Evolutionary conservation across 2,888 invertebrate species (phyloP).

Genomic region (Drosophila atroscutellata): DNA sequence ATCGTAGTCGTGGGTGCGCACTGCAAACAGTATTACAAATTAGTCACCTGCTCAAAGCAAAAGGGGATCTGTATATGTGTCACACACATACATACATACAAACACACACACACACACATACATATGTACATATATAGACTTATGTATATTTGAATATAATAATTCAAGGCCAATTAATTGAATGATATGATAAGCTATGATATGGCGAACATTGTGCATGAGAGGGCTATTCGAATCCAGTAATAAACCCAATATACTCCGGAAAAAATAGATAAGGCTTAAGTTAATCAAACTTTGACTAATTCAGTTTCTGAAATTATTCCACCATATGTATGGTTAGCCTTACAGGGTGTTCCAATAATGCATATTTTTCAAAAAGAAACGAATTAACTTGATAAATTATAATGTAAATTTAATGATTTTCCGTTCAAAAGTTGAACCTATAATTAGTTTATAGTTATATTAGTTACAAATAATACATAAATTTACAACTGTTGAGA

Average conservation of each 20-base stretch:
- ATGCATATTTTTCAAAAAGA: not conserved
- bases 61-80: not conserved
- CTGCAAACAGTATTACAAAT: constrained; percentile 69
- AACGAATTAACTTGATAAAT: not conserved
- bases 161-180: constrained; percentile 7
- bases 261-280: not conserved
- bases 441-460: not conserved
- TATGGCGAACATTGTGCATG: not conserved
- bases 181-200: constrained; percentile 4
- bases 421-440: not conserved
- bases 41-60: constrained; percentile 25
- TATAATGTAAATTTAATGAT: not conserved
- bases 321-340: not conserved
- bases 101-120: not conserved
- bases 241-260: constrained; percentile 22
- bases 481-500: not conserved
- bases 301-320: not conserved
- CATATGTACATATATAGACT: not conserved
- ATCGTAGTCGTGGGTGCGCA: constrained; percentile 84
- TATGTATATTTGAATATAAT: not conserved
- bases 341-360: not conserved
- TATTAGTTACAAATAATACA: not conserved
- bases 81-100: not conserved
- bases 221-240: constrained; percentile 8
- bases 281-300: not conserved